Percentiles rank a stretch among this genome's conserved stretches.
Evolutionary conservation across 2,113 vertebrate species (phyloP).

Genomic region (Brienomyrus brachyistius): DNA sequence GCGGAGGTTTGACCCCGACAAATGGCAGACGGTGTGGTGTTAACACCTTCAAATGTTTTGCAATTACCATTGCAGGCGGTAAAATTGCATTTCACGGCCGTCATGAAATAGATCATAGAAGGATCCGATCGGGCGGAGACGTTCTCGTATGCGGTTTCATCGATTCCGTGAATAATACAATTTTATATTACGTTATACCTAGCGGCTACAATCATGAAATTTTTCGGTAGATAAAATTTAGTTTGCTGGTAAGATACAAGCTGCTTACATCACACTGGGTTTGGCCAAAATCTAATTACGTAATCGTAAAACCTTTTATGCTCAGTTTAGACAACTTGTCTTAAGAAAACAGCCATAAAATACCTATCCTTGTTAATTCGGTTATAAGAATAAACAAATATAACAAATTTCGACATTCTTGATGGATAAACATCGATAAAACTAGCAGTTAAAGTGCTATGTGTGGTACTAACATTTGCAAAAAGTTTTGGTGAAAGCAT

Average conservation of each 20-base stretch:
- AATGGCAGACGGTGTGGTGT: neutral
- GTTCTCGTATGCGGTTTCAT: neutral
- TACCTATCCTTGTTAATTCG: neutral
- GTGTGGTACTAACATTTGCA: neutral
- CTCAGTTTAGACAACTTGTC: neutral
- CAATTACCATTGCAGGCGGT: neutral
- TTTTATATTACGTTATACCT: neutral
- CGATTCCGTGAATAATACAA: neutral
- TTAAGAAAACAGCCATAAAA: neutral
- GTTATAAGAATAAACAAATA: neutral
- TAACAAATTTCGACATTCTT: neutral
- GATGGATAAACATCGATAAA: neutral
- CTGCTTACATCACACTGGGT: neutral
- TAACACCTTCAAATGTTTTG: neutral
- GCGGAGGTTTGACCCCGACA: neutral
- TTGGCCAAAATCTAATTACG: neutral
- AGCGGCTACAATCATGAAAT: neutral
- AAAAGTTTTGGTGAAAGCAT: neutral
- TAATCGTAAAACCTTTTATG: neutral
- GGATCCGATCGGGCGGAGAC: neutral
- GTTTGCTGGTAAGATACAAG: neutral
- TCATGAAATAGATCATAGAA: neutral
- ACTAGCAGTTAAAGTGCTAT: neutral
- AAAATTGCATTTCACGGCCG: neutral
- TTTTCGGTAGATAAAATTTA: neutral